Conservation (phyloP, 2,797 vertebrate genomes). For the Ibycter americanus region DNA sequence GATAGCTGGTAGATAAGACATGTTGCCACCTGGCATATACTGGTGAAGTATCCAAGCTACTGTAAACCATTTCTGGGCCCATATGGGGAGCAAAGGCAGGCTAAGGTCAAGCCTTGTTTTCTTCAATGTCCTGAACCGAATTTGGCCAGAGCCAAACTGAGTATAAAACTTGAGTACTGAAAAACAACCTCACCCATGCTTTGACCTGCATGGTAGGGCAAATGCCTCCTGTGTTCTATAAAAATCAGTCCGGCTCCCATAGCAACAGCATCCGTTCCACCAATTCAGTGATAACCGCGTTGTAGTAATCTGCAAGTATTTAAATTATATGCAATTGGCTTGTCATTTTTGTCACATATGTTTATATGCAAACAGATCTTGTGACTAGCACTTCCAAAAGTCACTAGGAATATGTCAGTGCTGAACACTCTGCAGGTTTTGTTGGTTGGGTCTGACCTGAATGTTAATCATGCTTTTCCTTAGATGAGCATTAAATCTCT, state of each 20-base stretch:
- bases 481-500: neutral
- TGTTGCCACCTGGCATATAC: neutral
- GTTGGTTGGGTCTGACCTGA: slow-evolving; percentile 16
- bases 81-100: neutral
- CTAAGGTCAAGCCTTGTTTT: neutral
- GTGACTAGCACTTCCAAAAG: neutral
- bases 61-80: neutral
- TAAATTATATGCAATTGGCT: neutral
- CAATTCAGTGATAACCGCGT: neutral
- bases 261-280: neutral
- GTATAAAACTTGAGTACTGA: neutral
- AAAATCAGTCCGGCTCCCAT: neutral
- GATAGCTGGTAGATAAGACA: neutral
- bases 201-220: neutral
- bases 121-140: neutral
- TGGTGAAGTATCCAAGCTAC: neutral
- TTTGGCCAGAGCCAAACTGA: neutral
- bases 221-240: neutral
- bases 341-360: slow-evolving; percentile 17
- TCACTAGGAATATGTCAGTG: neutral
- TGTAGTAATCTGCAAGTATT: slow-evolving; percentile 11
- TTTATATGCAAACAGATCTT: slow-evolving; percentile 24
- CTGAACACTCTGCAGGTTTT: neutral
- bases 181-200: neutral
- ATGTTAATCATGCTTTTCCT: slow-evolving; percentile 29